These are phyloP conservation scores for Caloenas nicobarica DNA, from an alignment of 2,113 vertebrate genomes.

Conservation along the genomic window DNA sequence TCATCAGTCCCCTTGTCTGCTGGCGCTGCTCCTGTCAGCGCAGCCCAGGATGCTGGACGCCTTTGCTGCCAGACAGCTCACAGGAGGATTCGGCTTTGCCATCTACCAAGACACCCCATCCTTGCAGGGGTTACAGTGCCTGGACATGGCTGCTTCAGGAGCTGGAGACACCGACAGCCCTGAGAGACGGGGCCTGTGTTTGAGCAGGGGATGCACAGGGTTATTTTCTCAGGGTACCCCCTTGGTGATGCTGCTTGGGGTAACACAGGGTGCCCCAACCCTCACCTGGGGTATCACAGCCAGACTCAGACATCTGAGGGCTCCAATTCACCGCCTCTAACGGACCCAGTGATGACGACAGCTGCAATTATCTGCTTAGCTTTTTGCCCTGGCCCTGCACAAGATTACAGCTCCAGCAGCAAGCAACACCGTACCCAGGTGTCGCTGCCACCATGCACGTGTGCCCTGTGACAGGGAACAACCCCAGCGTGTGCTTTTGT, in stretches of 20 bases:
- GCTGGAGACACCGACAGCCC: neutral
- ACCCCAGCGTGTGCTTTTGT: neutral
- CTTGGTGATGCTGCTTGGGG: accelerated
- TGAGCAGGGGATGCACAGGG: neutral
- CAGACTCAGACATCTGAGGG: neutral
- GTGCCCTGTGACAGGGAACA: accelerated
- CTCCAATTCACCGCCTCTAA: neutral
- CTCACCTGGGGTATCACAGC: neutral
- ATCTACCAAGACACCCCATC: neutral
- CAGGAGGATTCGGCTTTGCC: neutral
- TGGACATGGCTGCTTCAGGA: neutral
- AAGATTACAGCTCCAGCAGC: neutral
- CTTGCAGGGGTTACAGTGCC: neutral
- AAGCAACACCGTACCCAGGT: neutral
- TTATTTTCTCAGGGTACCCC: neutral
- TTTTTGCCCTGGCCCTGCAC: neutral
- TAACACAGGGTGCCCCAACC: neutral
- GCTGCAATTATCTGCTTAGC: neutral
- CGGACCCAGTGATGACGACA: accelerated
- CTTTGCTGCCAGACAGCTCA: neutral
- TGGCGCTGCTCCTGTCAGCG: neutral
- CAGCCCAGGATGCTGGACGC: neutral
- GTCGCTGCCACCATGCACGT: accelerated
- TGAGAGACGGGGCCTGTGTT: neutral
- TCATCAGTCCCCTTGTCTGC: neutral